Evolutionary conservation across 2,888 invertebrate genomes (phyloP), one percentile per base, ranked within the genome.

Genomic region (Synergus itoensis): DNA sequence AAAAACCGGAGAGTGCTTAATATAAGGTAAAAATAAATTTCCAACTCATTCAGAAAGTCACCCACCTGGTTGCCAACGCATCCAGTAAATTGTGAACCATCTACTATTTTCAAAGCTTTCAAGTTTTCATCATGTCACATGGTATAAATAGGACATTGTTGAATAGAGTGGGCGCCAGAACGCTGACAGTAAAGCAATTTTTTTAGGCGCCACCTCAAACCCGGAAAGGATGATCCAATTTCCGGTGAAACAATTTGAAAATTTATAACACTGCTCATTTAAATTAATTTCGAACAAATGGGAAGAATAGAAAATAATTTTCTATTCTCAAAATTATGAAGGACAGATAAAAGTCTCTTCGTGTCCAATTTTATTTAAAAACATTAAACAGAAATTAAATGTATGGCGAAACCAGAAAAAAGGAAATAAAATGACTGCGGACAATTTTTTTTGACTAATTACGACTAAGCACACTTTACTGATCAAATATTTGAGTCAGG

Each of bases 1-100:
- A 18, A 18, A 64, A 40, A 40, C n/a, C n/a, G 64, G 9, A 41
- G 40, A 64, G 64, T 36, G 36, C 36, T 36, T 65, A 40, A 43
- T 65, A 65, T n/a, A 14, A 28, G 69, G 16, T 69, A 69, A 69
- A 69, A 28, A 69, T 69, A 69, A 9, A 36, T 69, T 48, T 48
- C 16, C 48, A 48, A 48, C 48, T 69, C 48, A 48, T 69, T 69
- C 36, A 48, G 36, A 69, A 48, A 69, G 69, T 48, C 67, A 45
- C 14, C 69, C 28, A 28, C 48, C 16, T 16, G 14, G 28, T 28
- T 69, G 69, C 69, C 69, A 69, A 69, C 28, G 12, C 14, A 21
- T 69, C 28, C 48, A 48, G 14, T 36, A 48, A 69, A 48, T 69
- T 69, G 28, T 69, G 48, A 69, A 69, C 48, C 48, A 48, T 69